Conservation (phyloP, 2,888 invertebrate species). For the Aplocera efformata region DNA sequence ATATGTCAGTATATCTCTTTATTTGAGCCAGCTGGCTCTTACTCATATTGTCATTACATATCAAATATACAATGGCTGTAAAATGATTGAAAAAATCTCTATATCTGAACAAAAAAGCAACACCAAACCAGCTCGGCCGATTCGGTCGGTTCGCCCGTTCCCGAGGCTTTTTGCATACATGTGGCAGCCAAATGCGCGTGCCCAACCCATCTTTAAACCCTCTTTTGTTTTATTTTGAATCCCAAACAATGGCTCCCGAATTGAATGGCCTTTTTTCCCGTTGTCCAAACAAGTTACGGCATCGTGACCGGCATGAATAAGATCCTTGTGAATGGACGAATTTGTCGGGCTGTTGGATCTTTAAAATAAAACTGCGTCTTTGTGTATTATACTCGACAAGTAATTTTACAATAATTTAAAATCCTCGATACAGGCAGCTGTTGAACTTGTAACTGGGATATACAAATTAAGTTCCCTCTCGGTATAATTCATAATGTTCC, state of each 20-base stretch:
- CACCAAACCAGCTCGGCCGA: slow-evolving; percentile 9
- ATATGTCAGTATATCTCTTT: no score
- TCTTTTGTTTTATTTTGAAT: slow-evolving; percentile 30
- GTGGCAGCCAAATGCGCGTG: slow-evolving; percentile 61
- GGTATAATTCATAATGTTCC: no score
- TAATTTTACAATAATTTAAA: no score
- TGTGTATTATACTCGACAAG: no score
- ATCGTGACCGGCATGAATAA: slow-evolving; percentile 28
- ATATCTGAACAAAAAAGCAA: slow-evolving; percentile 8
- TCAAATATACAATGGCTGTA: neutral
- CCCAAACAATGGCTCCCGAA: slow-evolving; percentile 42
- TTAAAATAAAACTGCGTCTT: slow-evolving; percentile 21
- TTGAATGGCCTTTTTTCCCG: slow-evolving; percentile 44
- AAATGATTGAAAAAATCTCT: neutral
- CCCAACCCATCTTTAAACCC: slow-evolving; percentile 40
- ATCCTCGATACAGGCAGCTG: no score
- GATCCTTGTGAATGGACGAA: slow-evolving; percentile 36
- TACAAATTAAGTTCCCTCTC: no score
- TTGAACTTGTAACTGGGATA: no score
- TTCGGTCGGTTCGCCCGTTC: slow-evolving; percentile 42
- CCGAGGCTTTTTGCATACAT: slow-evolving; percentile 57
- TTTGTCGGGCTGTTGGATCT: slow-evolving; percentile 16
- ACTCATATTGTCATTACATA: no score
- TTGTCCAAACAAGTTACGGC: slow-evolving; percentile 37
- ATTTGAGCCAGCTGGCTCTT: no score